These are phyloP conservation scores for Tauraco hartlaubi DNA, from an alignment of 2,797 vertebrate species.

Conservation along the genomic window DNA sequence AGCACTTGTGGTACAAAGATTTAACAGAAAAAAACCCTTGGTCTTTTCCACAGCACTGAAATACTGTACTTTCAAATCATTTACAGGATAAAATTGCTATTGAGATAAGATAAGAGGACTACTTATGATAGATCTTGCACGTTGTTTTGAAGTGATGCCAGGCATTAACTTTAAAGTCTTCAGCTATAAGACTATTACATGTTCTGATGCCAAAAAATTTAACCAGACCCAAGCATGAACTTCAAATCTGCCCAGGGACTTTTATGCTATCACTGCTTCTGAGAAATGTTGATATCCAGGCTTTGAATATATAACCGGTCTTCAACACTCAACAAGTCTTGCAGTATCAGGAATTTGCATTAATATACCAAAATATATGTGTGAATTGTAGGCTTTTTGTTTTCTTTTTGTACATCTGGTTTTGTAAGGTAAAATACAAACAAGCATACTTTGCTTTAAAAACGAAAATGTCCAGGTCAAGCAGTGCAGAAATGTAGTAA, in stretches of 20 bases:
- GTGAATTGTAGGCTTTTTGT: background rate
- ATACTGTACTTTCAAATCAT: constrained; percentile 63
- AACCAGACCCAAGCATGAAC: constrained; percentile 64
- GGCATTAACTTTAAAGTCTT: constrained; percentile 66
- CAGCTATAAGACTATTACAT: constrained; percentile 46
- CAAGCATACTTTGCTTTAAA: background rate
- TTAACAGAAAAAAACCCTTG: background rate
- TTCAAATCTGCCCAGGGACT: constrained; percentile 56
- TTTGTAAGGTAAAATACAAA: background rate
- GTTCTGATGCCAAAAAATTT: constrained; percentile 67
- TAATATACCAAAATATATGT: constrained; percentile 24
- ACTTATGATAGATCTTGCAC: constrained; percentile 66
- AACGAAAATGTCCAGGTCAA: background rate
- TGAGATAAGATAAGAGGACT: constrained; percentile 75
- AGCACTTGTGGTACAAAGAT: background rate
- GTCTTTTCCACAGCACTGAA: constrained; percentile 37
- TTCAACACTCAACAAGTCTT: background rate
- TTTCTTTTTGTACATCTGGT: background rate
- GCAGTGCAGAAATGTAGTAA: accelerated
- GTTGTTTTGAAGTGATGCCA: constrained; percentile 70
- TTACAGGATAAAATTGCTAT: constrained; percentile 72
- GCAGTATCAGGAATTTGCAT: constrained; percentile 17
- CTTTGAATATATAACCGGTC: background rate
- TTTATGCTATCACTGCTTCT: constrained; percentile 26
- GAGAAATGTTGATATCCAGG: constrained; percentile 44